Evolutionary conservation across 2,113 vertebrate genomes (phyloP).

Genomic region (Heterotis niloticus): DNA sequence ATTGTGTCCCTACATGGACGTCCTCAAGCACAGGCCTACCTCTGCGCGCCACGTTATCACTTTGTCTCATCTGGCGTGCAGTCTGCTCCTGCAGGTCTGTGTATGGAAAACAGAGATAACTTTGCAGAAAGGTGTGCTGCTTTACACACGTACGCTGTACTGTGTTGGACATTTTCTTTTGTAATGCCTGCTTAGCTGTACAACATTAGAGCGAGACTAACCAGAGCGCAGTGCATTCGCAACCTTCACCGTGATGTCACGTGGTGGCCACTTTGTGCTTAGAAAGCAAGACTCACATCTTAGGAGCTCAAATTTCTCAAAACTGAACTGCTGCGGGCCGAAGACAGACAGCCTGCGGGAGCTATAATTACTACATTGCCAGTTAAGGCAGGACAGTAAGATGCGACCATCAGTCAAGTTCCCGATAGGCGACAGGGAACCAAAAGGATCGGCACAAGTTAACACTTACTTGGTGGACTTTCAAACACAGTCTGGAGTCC

Average conservation of each 20-base stretch:
- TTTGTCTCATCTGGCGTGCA: conserved; percentile 30
- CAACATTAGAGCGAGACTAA: too few species aligned
- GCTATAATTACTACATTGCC: background rate
- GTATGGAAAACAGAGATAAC: background rate
- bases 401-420: too few species aligned
- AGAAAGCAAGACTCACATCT: background rate
- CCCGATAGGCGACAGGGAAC: too few species aligned
- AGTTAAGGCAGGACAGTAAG: background rate
- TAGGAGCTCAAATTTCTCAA: background rate
- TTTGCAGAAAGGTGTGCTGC: background rate
- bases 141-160: too few species aligned
- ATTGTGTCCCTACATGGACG: conserved; percentile 13
- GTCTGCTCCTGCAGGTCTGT: conserved; percentile 33
- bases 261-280: background rate
- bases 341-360: background rate
- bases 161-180: too few species aligned
- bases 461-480: too few species aligned
- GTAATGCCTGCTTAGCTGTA: too few species aligned
- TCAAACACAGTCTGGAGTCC: too few species aligned
- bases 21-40: conserved; percentile 12
- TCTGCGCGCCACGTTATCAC: conserved; percentile 31
- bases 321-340: background rate
- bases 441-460: too few species aligned
- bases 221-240: too few species aligned
- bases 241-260: background rate